Conservation (phyloP, 2,797 vertebrate species). For the Decapterus maruadsi region DNA sequence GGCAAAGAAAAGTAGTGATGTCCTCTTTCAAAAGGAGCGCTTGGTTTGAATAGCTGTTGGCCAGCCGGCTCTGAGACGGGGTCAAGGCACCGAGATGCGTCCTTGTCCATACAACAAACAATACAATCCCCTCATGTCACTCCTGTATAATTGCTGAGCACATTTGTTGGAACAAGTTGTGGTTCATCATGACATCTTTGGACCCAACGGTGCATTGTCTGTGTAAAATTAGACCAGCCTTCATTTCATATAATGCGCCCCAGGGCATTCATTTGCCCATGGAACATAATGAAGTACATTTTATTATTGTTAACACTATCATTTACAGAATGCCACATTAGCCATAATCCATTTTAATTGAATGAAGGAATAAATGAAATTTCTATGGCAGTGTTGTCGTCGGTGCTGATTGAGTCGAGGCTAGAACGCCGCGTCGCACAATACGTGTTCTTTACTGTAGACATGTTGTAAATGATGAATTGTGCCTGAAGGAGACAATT, state of each 20-base stretch:
- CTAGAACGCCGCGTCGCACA: slow-evolving; percentile 17
- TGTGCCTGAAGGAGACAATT: slow-evolving; percentile 37
- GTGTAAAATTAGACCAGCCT: slow-evolving; percentile 49
- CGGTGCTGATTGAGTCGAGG: slow-evolving; percentile 36
- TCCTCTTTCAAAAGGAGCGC: slow-evolving; percentile 68
- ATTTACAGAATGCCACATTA: slow-evolving; percentile 63
- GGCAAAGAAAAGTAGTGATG: slow-evolving; percentile 69
- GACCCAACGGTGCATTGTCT: slow-evolving; percentile 67
- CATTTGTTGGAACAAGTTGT: slow-evolving; percentile 70
- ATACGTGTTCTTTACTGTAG: slow-evolving; percentile 26
- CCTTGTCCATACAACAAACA: slow-evolving; percentile 68
- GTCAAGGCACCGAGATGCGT: slow-evolving; percentile 75
- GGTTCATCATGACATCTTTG: slow-evolving; percentile 63
- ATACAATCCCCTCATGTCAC: slow-evolving; percentile 63
- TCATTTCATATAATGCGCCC: slow-evolving; percentile 66
- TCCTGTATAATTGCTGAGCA: slow-evolving; percentile 65
- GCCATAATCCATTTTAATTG: slow-evolving; percentile 54
- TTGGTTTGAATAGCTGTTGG: slow-evolving; percentile 74
- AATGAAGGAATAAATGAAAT: slow-evolving; percentile 59
- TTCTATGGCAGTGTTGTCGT: slow-evolving; percentile 41
- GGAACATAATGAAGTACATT: slow-evolving; percentile 64
- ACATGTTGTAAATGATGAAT: slow-evolving; percentile 34
- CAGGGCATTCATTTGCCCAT: slow-evolving; percentile 64
- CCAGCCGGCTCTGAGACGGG: slow-evolving; percentile 59
- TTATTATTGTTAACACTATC: slow-evolving; percentile 65